Conservation (phyloP, 2,888 invertebrate species). For the Ophion ellenae region DNA sequence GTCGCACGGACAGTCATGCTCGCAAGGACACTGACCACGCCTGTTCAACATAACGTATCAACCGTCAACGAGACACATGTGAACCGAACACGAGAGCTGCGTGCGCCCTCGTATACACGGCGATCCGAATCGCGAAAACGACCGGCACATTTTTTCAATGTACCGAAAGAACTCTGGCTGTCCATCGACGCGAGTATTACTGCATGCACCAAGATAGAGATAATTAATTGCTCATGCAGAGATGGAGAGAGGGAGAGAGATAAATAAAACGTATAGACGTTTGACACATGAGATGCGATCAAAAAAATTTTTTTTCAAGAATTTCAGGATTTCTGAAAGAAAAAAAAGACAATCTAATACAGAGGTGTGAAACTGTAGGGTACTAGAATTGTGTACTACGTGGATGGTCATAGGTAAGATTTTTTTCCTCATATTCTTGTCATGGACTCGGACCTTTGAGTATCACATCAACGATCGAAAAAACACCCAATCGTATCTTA, state of each 20-base stretch:
- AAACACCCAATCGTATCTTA: too few relatives aligned
- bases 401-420: background rate
- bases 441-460: too few relatives aligned
- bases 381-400: conserved; percentile 14
- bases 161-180: background rate
- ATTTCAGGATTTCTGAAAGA: too few relatives aligned
- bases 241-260: conserved; percentile 13
- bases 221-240: background rate
- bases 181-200: background rate
- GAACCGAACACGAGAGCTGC: conserved; percentile 19
- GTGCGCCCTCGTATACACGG: conserved; percentile 10
- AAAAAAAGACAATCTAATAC: conserved; percentile 8
- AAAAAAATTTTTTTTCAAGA: background rate
- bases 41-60: conserved; percentile 28
- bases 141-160: conserved; percentile 24
- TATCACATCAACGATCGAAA: too few relatives aligned
- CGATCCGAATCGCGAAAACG: conserved; percentile 20
- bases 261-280: conserved; percentile 13
- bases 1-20: background rate
- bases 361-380: conserved; percentile 15
- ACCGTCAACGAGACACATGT: conserved; percentile 6
- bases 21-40: conserved; percentile 49
- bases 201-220: background rate
- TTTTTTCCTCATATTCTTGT: too few relatives aligned
- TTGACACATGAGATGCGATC: background rate